Evolutionary conservation across 2,888 invertebrate species (phyloP).

Genomic region (Tethea ocularis): DNA sequence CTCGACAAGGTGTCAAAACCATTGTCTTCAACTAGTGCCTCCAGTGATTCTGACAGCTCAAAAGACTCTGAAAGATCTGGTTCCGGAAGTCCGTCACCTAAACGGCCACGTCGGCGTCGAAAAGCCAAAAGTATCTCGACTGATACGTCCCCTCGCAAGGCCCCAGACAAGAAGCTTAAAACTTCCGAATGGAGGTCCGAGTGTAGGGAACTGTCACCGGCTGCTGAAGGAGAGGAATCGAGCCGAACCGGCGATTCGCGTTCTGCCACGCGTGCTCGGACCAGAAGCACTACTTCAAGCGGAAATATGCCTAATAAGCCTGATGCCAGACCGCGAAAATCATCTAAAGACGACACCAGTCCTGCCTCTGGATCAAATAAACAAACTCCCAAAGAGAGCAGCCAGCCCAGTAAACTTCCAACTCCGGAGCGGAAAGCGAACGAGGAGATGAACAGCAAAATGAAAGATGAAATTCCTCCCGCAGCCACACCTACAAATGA

Average conservation of each 20-base stretch:
- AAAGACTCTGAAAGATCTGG: slow-evolving; percentile 68
- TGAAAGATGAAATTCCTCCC: slow-evolving; percentile 63
- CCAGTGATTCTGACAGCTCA: slow-evolving; percentile 85
- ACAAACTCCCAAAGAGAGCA: slow-evolving; percentile 80
- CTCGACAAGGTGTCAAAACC: slow-evolving; percentile 90
- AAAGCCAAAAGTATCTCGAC: slow-evolving; percentile 67
- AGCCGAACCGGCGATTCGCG: slow-evolving; percentile 72
- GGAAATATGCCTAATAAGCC: slow-evolving; percentile 86
- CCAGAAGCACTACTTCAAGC: slow-evolving; percentile 87
- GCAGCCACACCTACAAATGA: slow-evolving; percentile 51
- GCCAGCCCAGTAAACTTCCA: slow-evolving; percentile 84
- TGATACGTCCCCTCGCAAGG: slow-evolving; percentile 82
- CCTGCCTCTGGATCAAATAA: slow-evolving; percentile 68
- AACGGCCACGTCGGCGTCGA: slow-evolving; percentile 71
- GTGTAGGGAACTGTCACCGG: slow-evolving; percentile 87
- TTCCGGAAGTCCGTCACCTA: slow-evolving; percentile 70
- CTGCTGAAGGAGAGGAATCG: slow-evolving; percentile 91
- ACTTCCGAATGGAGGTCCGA: slow-evolving; percentile 91
- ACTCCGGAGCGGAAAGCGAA: slow-evolving; percentile 86
- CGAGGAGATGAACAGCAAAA: slow-evolving; percentile 81
- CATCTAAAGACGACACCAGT: slow-evolving; percentile 69
- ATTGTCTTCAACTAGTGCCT: slow-evolving; percentile 85
- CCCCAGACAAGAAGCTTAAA: slow-evolving; percentile 92
- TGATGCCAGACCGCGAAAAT: slow-evolving; percentile 80
- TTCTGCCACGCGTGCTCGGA: slow-evolving; percentile 85